These are phyloP conservation scores for Brachyrhaphis roseni DNA, from an alignment of 2,797 vertebrate genomes.

Conservation along the genomic window DNA sequence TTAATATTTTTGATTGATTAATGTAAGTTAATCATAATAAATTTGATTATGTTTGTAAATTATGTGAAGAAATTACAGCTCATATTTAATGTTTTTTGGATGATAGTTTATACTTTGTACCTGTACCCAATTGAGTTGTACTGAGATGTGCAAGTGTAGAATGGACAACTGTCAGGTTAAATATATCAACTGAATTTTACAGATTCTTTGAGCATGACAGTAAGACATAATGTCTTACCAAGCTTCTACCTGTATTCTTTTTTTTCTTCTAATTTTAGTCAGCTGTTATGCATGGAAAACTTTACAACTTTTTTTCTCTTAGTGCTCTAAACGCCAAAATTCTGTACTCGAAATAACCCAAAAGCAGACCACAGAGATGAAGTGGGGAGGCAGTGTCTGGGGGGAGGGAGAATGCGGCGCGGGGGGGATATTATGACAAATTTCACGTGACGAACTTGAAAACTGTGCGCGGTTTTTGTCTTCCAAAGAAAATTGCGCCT, in stretches of 20 bases:
- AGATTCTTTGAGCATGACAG: background rate
- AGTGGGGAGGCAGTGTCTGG: background rate
- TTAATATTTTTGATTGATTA: too few relatives aligned
- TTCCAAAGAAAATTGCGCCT: slow-evolving; percentile 37
- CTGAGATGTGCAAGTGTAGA: background rate
- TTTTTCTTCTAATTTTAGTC: slow-evolving; percentile 18
- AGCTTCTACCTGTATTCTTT: slow-evolving; percentile 9
- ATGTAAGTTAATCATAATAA: too few relatives aligned
- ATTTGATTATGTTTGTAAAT: too few relatives aligned
- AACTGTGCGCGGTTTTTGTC: slow-evolving; percentile 23
- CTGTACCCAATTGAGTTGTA: background rate
- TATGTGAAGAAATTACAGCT: too few relatives aligned
- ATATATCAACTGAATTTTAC: background rate
- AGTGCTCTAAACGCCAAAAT: background rate
- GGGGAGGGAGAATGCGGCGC: too few relatives aligned
- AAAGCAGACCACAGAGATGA: background rate
- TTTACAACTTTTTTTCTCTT: background rate
- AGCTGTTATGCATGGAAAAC: slow-evolving; percentile 13
- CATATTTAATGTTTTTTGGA: too few relatives aligned
- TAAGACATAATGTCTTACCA: background rate
- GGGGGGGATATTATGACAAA: slow-evolving; percentile 1
- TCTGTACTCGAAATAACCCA: slow-evolving; percentile 20
- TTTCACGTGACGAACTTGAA: slow-evolving; percentile 11
- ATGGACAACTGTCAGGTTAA: background rate
- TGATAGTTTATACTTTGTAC: too few relatives aligned